Conservation (phyloP, 2,888 invertebrate genomes). For the Homarus gammarus region DNA sequence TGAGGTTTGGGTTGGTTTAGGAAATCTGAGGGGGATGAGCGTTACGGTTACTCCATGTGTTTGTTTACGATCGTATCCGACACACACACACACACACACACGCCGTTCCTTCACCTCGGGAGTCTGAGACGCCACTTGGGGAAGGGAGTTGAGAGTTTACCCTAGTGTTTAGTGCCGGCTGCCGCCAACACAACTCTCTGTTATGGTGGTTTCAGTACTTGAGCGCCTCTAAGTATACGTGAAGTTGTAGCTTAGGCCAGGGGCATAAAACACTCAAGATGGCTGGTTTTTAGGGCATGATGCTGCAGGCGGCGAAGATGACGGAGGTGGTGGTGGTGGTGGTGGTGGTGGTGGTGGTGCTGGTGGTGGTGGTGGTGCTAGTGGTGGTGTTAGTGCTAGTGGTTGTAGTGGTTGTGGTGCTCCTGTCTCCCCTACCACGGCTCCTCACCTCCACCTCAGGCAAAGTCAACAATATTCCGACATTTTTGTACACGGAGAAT, state of each 20-base stretch:
- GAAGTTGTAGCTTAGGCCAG: conserved; percentile 23
- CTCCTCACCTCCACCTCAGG: too few species aligned
- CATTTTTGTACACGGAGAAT: too few species aligned
- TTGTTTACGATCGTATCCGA: conserved; percentile 21
- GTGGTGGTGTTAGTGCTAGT: too few species aligned
- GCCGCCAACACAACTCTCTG: conserved; percentile 42
- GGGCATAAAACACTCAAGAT: conserved; percentile 33
- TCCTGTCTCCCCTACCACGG: too few species aligned
- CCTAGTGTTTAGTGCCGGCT: conserved; percentile 30
- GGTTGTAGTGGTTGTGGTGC: too few species aligned
- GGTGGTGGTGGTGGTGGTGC: too few species aligned
- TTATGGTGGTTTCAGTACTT: conserved; percentile 27
- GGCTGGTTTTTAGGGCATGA: conserved; percentile 8
- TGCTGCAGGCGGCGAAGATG: conserved; percentile 31
- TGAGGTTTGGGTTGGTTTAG: conserved; percentile 16
- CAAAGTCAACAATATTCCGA: too few species aligned
- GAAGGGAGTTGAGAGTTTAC: neutral
- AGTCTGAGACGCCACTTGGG: neutral
- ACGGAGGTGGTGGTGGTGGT: too few species aligned
- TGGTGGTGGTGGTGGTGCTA: too few species aligned
- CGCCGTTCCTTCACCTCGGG: neutral
- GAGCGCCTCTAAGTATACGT: conserved; percentile 31
- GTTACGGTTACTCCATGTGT: conserved; percentile 27
- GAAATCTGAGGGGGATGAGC: conserved; percentile 21
- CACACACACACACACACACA: neutral